Percentiles rank a stretch among this genome's conserved stretches.
Conservation (phyloP, 1,140 invertebrate genomes). For the Dolichoris vasculosae region DNA sequence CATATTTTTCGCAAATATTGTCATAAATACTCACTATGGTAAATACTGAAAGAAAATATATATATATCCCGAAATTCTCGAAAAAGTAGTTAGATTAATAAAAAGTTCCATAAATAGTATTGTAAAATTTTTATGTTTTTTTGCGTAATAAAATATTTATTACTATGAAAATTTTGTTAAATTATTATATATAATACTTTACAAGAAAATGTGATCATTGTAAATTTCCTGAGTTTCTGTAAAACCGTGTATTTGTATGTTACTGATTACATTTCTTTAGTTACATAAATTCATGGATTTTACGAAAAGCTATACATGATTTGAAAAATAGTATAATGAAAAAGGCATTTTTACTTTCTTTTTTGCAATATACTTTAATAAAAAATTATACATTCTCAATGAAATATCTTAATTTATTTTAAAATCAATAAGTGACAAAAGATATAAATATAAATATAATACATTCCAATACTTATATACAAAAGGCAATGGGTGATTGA, state of each 20-base stretch:
- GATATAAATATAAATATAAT: slow-evolving; percentile 41
- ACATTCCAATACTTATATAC: slow-evolving; percentile 38
- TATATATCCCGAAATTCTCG: slow-evolving; percentile 41
- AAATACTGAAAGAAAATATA: slow-evolving; percentile 34
- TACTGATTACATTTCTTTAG: not conserved
- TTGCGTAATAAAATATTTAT: slow-evolving; percentile 46
- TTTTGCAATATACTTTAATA: slow-evolving; percentile 44
- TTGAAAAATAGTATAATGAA: slow-evolving; percentile 25
- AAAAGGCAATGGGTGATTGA: slow-evolving; percentile 26
- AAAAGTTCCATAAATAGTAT: slow-evolving; percentile 40
- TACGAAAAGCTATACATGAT: no score
- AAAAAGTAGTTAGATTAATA: slow-evolving; percentile 24
- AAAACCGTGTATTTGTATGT: not conserved
- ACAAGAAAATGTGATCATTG: slow-evolving; percentile 19
- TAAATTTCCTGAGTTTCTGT: slow-evolving; percentile 39
- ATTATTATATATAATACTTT: slow-evolving; percentile 31
- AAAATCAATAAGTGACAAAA: slow-evolving; percentile 24
- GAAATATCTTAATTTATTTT: slow-evolving; percentile 26
- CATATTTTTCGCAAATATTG: slow-evolving; percentile 44
- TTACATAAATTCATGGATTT: no score
- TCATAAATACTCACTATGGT: slow-evolving; percentile 37
- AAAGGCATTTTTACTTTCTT: not conserved
- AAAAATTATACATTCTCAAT: slow-evolving; percentile 42
- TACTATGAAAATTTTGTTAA: slow-evolving; percentile 31
- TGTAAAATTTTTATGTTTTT: slow-evolving; percentile 46